These are phyloP conservation scores for Ranitomeya imitator DNA, from an alignment of 2,113 vertebrate species.

Conservation along the genomic window DNA sequence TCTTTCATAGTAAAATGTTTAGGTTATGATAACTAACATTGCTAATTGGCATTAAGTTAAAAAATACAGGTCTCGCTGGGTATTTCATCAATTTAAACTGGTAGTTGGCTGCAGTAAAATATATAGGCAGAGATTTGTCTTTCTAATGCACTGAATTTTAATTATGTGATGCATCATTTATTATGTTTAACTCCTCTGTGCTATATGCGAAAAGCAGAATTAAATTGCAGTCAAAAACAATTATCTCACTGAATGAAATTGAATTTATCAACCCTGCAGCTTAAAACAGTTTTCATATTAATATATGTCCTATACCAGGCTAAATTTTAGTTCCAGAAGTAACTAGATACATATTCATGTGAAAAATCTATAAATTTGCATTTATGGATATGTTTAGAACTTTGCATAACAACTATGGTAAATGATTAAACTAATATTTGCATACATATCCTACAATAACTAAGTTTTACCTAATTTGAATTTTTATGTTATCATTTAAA, in stretches of 20 bases:
- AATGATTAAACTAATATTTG: background rate
- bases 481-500: background rate
- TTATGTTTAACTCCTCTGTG: slow-evolving; percentile 24
- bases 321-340: background rate
- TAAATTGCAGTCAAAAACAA: slow-evolving; percentile 12
- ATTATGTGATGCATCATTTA: slow-evolving; percentile 34
- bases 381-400: background rate
- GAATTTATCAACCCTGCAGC: slow-evolving; percentile 22
- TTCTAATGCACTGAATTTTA: slow-evolving; percentile 7
- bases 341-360: slow-evolving; percentile 12
- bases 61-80: background rate
- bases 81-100: background rate
- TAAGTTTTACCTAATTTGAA: background rate
- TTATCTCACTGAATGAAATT: background rate
- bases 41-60: background rate
- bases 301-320: background rate
- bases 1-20: background rate
- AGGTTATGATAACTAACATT: background rate
- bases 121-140: slow-evolving; percentile 25
- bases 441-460: background rate
- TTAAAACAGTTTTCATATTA: background rate
- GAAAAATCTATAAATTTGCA: background rate
- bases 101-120: background rate
- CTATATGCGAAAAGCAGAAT: background rate
- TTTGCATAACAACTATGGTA: background rate